These are phyloP conservation scores for Yponomeuta cagnagella DNA, from an alignment of 2,888 invertebrate genomes.

Conservation along the genomic window DNA sequence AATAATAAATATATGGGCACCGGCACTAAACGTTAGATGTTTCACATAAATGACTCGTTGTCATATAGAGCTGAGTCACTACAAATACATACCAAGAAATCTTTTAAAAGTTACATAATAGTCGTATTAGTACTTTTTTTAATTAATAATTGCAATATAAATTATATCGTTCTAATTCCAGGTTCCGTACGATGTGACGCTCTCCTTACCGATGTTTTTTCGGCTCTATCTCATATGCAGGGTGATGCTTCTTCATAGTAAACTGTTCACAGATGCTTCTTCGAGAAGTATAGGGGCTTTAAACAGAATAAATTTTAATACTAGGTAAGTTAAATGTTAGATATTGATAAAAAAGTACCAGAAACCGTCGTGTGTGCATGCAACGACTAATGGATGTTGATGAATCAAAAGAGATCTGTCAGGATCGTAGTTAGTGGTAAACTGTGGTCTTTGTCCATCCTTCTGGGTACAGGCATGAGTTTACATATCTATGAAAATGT, in stretches of 20 bases:
- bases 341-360: neutral
- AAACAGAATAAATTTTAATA: slow-evolving; percentile 99
- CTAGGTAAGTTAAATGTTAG: slow-evolving; percentile 81
- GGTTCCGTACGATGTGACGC: slow-evolving; percentile 96
- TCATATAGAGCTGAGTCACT: neutral
- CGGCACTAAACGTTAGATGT: slow-evolving; percentile 7
- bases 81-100: neutral
- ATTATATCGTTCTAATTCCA: slow-evolving; percentile 35
- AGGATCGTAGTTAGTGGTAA: too few relatives aligned
- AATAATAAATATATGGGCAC: neutral
- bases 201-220: slow-evolving; percentile 99
- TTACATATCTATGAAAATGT: too few relatives aligned
- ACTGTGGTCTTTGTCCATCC: too few relatives aligned
- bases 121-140: too few relatives aligned
- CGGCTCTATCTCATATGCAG: slow-evolving; percentile 99
- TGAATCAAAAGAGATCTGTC: too few relatives aligned
- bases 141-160: neutral
- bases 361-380: too few relatives aligned
- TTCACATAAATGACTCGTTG: neutral
- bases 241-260: slow-evolving; percentile 99
- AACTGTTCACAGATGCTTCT: slow-evolving; percentile 99
- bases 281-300: slow-evolving; percentile 98
- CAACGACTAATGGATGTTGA: too few relatives aligned
- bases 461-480: too few relatives aligned
- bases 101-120: too few relatives aligned